Evolutionary conservation across 2,888 invertebrate genomes (phyloP).

Genomic region (Ormyrus pomaceus): DNA sequence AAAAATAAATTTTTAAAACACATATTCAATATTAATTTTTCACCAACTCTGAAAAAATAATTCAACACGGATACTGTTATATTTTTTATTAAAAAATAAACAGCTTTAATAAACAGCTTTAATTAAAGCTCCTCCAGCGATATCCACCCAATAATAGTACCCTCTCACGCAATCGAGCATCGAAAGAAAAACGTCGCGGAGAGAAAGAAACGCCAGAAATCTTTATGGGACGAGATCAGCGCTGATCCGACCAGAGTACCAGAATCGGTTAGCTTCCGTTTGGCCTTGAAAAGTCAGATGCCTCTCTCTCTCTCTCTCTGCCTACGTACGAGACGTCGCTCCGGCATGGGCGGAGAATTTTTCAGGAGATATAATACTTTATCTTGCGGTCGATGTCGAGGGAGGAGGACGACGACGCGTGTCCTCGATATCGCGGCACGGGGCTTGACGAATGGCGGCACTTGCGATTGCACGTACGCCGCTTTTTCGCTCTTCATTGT

Average conservation of each 20-base stretch:
- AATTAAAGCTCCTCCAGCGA: too few relatives aligned
- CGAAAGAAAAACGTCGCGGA: background rate
- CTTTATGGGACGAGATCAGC: background rate
- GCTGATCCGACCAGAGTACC: background rate
- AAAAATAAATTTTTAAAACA: too few relatives aligned
- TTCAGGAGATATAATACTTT: constrained; percentile 22
- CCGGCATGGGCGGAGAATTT: constrained; percentile 13
- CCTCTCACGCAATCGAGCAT: too few relatives aligned
- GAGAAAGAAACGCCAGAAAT: background rate
- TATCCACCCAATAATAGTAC: too few relatives aligned
- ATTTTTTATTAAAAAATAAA: too few relatives aligned
- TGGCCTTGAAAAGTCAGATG: constrained; percentile 26
- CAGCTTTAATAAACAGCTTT: too few relatives aligned
- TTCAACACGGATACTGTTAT: too few relatives aligned
- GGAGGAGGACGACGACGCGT: constrained; percentile 9
- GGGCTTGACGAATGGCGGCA: background rate
- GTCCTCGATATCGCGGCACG: constrained; percentile 3
- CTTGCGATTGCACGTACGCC: constrained; percentile 7
- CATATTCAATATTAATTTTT: too few relatives aligned
- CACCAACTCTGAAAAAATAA: too few relatives aligned
- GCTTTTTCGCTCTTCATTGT: constrained; percentile 20
- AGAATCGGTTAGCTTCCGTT: constrained; percentile 15
- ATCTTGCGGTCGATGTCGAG: constrained; percentile 16
- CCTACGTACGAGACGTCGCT: background rate
- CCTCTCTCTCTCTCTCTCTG: background rate